phyloP scores from a whole-genome alignment of 2,888 invertebrate genomes.

The Unio delphinus region DNA sequence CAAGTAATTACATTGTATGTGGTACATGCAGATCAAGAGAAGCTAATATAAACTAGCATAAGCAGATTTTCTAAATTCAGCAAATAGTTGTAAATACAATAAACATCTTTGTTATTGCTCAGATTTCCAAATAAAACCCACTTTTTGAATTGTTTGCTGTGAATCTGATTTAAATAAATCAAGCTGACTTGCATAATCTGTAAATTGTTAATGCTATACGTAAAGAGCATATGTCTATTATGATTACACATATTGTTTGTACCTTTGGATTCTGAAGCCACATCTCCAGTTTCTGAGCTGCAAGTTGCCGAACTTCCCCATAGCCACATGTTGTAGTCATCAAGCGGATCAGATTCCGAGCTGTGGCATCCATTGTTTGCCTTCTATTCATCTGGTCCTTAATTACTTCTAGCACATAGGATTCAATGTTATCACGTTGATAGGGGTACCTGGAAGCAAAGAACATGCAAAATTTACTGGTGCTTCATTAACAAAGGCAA shows the following conservation, averaged over 20 bases:
- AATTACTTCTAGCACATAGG: slow-evolving; percentile 87
- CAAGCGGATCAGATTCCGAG: slow-evolving; percentile 89
- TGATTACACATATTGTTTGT: not conserved
- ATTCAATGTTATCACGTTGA: slow-evolving; percentile 81
- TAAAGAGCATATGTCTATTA: too few species aligned
- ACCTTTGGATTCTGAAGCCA: slow-evolving; percentile 96
- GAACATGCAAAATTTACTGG: not conserved
- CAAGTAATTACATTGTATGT: too few species aligned
- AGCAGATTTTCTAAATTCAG: too few species aligned
- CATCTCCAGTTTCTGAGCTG: slow-evolving; percentile 86
- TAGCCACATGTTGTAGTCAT: slow-evolving; percentile 89
- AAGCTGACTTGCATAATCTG: too few species aligned
- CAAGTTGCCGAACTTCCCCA: slow-evolving; percentile 85
- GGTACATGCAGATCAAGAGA: too few species aligned
- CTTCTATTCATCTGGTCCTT: slow-evolving; percentile 89
- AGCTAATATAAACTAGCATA: too few species aligned
- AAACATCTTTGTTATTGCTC: too few species aligned
- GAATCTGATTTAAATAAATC: too few species aligned
- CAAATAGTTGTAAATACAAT: too few species aligned
- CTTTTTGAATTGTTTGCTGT: too few species aligned
- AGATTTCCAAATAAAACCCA: too few species aligned
- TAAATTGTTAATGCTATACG: too few species aligned
- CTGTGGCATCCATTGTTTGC: slow-evolving; percentile 84
- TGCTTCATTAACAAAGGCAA: not conserved
- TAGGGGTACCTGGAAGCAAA: slow-evolving; percentile 75